Percentiles rank a stretch among this genome's conserved stretches.
Conservation (phyloP, 2,113 vertebrate species). For the Geococcyx californianus region DNA sequence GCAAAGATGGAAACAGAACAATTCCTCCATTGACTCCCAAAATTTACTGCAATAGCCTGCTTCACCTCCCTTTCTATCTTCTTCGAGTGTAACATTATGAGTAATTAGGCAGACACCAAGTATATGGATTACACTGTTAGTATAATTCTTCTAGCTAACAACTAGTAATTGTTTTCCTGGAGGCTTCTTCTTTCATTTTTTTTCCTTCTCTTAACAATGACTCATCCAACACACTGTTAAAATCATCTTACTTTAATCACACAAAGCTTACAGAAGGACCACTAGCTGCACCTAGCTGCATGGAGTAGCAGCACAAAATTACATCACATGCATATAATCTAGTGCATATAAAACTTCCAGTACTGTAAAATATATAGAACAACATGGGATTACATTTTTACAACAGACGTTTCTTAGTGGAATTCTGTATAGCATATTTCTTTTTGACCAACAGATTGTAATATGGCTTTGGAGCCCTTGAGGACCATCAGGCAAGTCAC, state of each 20-base stretch:
- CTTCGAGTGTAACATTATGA: not conserved
- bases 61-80: not conserved
- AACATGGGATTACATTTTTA: not conserved
- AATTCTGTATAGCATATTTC: not conserved
- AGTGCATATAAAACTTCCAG: not conserved
- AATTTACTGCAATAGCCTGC: not conserved
- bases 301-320: not conserved
- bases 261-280: not conserved
- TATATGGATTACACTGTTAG: not conserved
- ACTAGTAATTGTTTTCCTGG: not conserved
- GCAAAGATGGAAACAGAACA: not conserved
- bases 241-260: not conserved
- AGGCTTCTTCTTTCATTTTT: not conserved
- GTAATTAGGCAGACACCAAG: not conserved
- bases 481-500: not conserved
- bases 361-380: not conserved
- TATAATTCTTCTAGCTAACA: not conserved
- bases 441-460: not conserved
- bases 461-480: not conserved
- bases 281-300: constrained; percentile 41
- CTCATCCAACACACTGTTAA: not conserved
- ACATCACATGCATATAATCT: not conserved
- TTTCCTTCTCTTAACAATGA: not conserved
- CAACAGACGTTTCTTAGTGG: not conserved
- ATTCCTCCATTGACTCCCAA: not conserved